Evolutionary conservation across 2,797 vertebrate species (phyloP).

Genomic region (Passerculus sandwichensis): DNA sequence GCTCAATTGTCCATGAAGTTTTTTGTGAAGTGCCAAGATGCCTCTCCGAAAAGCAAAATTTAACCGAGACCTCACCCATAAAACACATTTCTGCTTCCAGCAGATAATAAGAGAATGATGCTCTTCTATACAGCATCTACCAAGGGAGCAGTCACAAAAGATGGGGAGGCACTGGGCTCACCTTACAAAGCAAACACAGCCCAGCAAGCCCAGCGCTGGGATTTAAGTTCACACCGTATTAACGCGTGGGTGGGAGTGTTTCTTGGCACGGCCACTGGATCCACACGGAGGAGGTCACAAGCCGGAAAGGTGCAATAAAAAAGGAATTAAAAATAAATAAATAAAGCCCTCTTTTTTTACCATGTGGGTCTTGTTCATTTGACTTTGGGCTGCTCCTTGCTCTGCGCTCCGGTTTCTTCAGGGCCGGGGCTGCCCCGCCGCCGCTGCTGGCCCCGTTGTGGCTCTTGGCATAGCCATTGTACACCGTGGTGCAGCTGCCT

Average conservation of each 20-base stretch:
- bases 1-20: background rate
- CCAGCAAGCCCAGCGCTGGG: background rate
- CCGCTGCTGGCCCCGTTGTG: slow-evolving; percentile 70
- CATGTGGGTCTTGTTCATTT: slow-evolving; percentile 89
- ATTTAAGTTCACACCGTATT: background rate
- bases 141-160: background rate
- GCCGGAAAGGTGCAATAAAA: slow-evolving; percentile 37
- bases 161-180: background rate
- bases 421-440: slow-evolving; percentile 61
- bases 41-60: background rate
- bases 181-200: slow-evolving; percentile 1
- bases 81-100: background rate
- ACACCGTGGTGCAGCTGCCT: slow-evolving; percentile 80
- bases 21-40: background rate
- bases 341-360: slow-evolving; percentile 76
- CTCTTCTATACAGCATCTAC: background rate
- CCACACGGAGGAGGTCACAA: background rate
- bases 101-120: background rate
- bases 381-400: slow-evolving; percentile 92
- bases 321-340: slow-evolving; percentile 31
- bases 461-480: slow-evolving; percentile 90
- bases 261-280: background rate
- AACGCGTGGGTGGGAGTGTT: background rate
- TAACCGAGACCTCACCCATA: background rate
- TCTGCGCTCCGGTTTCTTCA: slow-evolving; percentile 89